Conservation (phyloP, 2,113 vertebrate genomes). For the Hipposideros armiger region DNA sequence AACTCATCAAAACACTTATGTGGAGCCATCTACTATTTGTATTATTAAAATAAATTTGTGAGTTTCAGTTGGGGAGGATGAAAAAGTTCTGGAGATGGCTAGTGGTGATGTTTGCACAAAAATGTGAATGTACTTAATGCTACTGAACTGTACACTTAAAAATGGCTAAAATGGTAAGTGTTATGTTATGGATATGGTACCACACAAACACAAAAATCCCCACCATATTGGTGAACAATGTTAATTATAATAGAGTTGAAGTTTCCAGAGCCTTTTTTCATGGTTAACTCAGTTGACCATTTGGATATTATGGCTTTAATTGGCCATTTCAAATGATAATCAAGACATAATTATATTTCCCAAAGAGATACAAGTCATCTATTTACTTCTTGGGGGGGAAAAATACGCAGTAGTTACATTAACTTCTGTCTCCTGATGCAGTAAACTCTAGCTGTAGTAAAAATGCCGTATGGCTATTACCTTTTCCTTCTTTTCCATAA, state of each 20-base stretch:
- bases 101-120: not conserved
- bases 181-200: not conserved
- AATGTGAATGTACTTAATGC: not conserved
- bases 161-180: not conserved
- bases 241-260: not conserved
- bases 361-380: not conserved
- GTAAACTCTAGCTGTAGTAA: not conserved
- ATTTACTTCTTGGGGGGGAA: not conserved
- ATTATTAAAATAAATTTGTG: not conserved
- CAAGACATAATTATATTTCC: conserved; percentile 10
- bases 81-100: not conserved
- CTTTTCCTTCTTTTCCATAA: conserved; percentile 98
- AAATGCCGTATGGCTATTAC: conserved; percentile 83
- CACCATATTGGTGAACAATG: not conserved
- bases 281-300: not conserved
- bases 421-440: not conserved
- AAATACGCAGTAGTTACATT: not conserved
- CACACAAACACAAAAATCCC: not conserved
- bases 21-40: not conserved
- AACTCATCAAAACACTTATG: not conserved
- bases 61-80: not conserved
- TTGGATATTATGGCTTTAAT: not conserved
- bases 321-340: not conserved
- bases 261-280: not conserved
- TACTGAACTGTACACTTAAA: not conserved